Percentiles rank a stretch among this genome's conserved stretches.
Conservation (phyloP, 1,140 invertebrate genomes). For the Bombyx mandarina region DNA sequence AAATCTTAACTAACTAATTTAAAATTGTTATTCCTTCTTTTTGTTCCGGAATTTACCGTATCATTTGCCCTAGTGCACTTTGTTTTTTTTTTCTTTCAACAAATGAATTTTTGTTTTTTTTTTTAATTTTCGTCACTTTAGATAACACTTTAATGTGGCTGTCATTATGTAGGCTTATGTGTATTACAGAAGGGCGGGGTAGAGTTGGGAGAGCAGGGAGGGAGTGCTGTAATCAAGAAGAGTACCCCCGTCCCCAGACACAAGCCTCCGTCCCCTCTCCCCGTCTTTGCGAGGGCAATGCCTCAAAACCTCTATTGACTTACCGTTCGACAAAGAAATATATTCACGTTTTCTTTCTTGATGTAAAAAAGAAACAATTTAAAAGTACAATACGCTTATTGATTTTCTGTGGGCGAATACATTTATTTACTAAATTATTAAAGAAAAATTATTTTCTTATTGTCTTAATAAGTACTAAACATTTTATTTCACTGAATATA, state of each 20-base stretch:
- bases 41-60: too few relatives aligned
- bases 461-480: too few relatives aligned
- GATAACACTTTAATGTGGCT: conserved; percentile 30
- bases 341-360: conserved; percentile 55
- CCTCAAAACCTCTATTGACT: conserved; percentile 65
- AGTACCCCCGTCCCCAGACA: conserved; percentile 64
- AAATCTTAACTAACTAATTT: too few relatives aligned
- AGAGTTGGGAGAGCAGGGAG: conserved; percentile 18
- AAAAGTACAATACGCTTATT: background rate
- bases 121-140: too few relatives aligned
- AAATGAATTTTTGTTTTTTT: too few relatives aligned
- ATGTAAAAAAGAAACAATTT: background rate
- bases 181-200: conserved; percentile 30
- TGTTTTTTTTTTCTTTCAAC: too few relatives aligned
- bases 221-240: conserved; percentile 69
- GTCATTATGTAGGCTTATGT: conserved; percentile 45
- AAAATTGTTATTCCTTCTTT: too few relatives aligned
- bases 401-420: too few relatives aligned
- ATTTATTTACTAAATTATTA: too few relatives aligned
- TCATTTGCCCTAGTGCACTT: too few relatives aligned
- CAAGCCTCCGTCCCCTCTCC: conserved; percentile 21
- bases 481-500: too few relatives aligned
- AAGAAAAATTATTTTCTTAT: too few relatives aligned
- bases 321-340: conserved; percentile 55
- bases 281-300: conserved; percentile 52